These are phyloP conservation scores for Solenodon paradoxus DNA, from an alignment of 2,113 vertebrate species.

Conservation along the genomic window DNA sequence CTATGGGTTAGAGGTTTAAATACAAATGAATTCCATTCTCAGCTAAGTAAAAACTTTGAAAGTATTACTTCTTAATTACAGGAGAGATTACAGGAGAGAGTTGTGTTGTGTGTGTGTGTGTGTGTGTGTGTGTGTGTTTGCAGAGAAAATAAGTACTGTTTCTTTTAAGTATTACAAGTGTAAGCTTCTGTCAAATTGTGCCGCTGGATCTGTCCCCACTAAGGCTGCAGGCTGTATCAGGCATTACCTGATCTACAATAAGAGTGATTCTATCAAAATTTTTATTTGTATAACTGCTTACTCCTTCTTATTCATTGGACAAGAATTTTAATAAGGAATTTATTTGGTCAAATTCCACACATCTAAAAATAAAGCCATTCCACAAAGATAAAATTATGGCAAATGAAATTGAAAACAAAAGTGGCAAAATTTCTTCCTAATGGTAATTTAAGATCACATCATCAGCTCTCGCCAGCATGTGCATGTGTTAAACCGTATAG, in stretches of 20 bases:
- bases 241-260: neutral
- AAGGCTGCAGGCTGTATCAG: neutral
- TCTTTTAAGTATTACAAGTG: slow-evolving; percentile 19
- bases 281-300: slow-evolving; percentile 8
- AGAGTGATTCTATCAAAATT: neutral
- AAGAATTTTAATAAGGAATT: slow-evolving; percentile 65
- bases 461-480: slow-evolving; percentile 66
- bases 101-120: neutral
- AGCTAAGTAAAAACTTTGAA: slow-evolving; percentile 33
- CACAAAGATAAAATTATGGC: slow-evolving; percentile 68
- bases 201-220: neutral
- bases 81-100: neutral
- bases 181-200: neutral
- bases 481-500: slow-evolving; percentile 80
- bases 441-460: slow-evolving; percentile 77
- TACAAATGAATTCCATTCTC: neutral
- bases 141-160: slow-evolving; percentile 25
- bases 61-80: neutral
- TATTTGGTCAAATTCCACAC: slow-evolving; percentile 49
- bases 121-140: neutral
- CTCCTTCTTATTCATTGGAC: neutral
- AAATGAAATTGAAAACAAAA: slow-evolving; percentile 76
- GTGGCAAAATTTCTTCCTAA: slow-evolving; percentile 77
- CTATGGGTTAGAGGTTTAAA: neutral
- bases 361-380: slow-evolving; percentile 42